Evolutionary conservation across 2,888 invertebrate species (phyloP).

Genomic region (Clostera curtula): DNA sequence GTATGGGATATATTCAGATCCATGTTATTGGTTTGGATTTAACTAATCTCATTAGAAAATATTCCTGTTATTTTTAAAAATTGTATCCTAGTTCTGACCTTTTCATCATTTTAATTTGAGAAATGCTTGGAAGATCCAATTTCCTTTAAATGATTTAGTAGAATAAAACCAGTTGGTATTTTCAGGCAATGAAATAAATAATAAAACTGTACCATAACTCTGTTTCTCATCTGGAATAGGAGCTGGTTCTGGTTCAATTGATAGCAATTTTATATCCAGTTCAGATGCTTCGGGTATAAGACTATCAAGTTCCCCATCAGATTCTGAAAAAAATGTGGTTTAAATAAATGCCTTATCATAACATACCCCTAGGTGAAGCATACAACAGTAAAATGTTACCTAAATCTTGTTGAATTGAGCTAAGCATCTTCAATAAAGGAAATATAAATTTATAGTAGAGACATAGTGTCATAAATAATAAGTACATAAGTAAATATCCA

Average conservation of each 20-base stretch:
- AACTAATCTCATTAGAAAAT: no score
- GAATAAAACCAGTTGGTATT: not conserved
- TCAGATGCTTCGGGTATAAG: constrained; percentile 60
- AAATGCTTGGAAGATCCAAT: not conserved
- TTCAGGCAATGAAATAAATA: not conserved
- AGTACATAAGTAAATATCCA: constrained; percentile 51
- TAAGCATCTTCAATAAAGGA: constrained; percentile 35
- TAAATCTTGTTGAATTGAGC: constrained; percentile 53
- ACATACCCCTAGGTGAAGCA: not conserved
- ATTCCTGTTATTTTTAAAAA: no score
- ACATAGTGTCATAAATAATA: constrained; percentile 40
- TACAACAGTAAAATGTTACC: constrained; percentile 31
- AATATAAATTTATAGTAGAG: constrained; percentile 44
- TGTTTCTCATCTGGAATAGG: constrained; percentile 47
- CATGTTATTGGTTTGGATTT: no score
- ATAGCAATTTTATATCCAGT: constrained; percentile 50
- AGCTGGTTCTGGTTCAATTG: constrained; percentile 52
- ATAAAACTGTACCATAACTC: constrained; percentile 44
- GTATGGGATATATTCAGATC: no score
- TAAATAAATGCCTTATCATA: no score
- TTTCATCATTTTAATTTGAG: no score
- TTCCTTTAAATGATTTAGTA: not conserved
- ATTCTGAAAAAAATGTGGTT: constrained; percentile 39
- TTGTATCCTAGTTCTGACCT: no score
- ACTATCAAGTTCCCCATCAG: constrained; percentile 58